Evolutionary conservation across 2,797 vertebrate species (phyloP), one percentile per base, ranked within the genome.

Genomic region (Falco concolor): DNA sequence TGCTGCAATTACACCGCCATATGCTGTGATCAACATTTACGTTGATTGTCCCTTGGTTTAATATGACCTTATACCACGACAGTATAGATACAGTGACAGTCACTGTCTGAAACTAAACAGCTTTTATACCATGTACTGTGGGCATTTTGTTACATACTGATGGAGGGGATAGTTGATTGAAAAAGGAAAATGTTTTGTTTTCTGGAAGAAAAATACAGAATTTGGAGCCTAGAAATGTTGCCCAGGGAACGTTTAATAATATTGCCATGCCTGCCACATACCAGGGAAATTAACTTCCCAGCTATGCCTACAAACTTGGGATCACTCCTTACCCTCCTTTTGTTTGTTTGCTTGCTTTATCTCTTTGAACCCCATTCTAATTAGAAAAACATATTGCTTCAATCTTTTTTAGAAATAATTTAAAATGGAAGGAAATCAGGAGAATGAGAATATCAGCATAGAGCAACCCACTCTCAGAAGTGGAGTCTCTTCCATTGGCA

Each of bases 211-310:
- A 92, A 93, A 49, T 76, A 79, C 40, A 83, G 93, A 92, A 70
- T 94, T 90, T 95, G 84, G 74, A 96, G 75, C 74, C 72, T 82
- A 87, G 77, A 67, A 87, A 59, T 17, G 25, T 89, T 96, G 92
- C 88, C 90, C 81, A 78, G 94, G 93, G 91, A 95, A 92, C 53
- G 1, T 74, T 96, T 93, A 92, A 90, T 87, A 90, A 67, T 83
- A 91, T 61, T 94, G 63, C 68, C 73, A 69, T 93, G 85, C 61
- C 70, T 95, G 90, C 88, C 42, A 80, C 67, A 75, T 75, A 79
- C 27, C 36, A 68, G 57, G 63, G 76, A 95, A 86, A 89, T 59
- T 30, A 91, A 93, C 75, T 90, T 60, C 56, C 63, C 60, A 70
- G 19, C 52, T 60, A 93, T 61, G 40, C 49, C 67, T 90, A 57